phyloP scores from a whole-genome alignment of 2,888 invertebrate species.

The Pegoplata infirma region DNA sequence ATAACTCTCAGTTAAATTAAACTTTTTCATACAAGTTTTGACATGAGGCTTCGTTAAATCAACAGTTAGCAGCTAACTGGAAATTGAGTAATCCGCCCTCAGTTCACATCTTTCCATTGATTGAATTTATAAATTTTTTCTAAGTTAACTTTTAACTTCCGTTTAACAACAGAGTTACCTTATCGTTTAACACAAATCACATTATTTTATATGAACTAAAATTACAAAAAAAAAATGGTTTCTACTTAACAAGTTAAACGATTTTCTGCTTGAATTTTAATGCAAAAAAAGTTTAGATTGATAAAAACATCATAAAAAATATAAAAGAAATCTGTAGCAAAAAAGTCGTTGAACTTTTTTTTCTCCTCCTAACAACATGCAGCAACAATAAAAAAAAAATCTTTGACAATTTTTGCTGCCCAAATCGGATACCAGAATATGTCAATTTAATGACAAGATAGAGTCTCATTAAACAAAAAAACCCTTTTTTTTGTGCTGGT shows the following conservation, averaged over 20 bases:
- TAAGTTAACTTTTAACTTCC: too few species aligned
- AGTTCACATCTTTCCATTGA: too few species aligned
- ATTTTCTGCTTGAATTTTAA: slow-evolving; percentile 54
- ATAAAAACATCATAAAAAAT: slow-evolving; percentile 22
- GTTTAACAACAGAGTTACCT: neutral
- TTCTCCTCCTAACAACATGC: slow-evolving; percentile 25
- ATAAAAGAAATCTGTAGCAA: neutral
- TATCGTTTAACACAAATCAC: slow-evolving; percentile 16
- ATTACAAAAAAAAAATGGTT: neutral
- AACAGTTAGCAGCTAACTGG: too few species aligned
- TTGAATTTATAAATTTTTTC: too few species aligned
- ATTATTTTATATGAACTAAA: slow-evolving; percentile 1
- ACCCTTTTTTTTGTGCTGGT: slow-evolving; percentile 1
- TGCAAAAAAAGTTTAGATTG: slow-evolving; percentile 18
- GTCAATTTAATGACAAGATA: slow-evolving; percentile 38
- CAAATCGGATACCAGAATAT: slow-evolving; percentile 35
- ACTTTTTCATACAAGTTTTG: too few species aligned
- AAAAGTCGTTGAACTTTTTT: slow-evolving; percentile 54
- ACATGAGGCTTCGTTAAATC: too few species aligned
- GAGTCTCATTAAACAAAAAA: slow-evolving; percentile 16
- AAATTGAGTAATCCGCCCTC: too few species aligned
- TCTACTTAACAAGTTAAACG: slow-evolving; percentile 32
- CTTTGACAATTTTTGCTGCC: slow-evolving; percentile 34
- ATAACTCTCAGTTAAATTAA: too few species aligned
- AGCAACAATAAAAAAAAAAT: neutral